phyloP scores from a whole-genome alignment of 2,888 invertebrate genomes.

The Neoascia interrupta region DNA sequence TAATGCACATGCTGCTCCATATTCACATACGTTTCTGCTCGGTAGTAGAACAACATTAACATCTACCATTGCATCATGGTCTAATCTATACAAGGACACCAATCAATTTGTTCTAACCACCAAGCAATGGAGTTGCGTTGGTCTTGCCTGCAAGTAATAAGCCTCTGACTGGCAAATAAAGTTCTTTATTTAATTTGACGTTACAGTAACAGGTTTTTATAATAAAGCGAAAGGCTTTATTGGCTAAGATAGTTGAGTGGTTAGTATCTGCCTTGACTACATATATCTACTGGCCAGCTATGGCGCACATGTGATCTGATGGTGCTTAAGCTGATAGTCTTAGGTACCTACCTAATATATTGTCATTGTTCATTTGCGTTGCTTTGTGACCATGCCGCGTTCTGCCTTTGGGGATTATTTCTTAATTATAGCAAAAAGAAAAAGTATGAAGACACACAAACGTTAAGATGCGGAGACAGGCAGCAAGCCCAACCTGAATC shows the following conservation, averaged over 20 bases:
- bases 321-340: not conserved
- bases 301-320: not conserved
- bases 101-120: too few relatives aligned
- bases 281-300: not conserved
- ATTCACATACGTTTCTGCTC: too few relatives aligned
- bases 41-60: too few relatives aligned
- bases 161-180: slow-evolving; percentile 56
- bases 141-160: too few relatives aligned
- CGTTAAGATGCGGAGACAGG: not conserved
- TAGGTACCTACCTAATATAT: slow-evolving; percentile 19
- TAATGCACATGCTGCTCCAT: too few relatives aligned
- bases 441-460: slow-evolving; percentile 30
- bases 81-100: too few relatives aligned
- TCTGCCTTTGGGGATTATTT: slow-evolving; percentile 52
- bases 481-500: slow-evolving; percentile 19
- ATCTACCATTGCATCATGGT: too few relatives aligned
- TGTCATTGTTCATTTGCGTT: slow-evolving; percentile 36
- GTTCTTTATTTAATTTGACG: slow-evolving; percentile 44
- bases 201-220: slow-evolving; percentile 21
- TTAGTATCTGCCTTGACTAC: not conserved
- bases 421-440: slow-evolving; percentile 61
- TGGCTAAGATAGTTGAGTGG: too few relatives aligned
- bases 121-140: too few relatives aligned
- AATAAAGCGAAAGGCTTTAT: not conserved
- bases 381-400: slow-evolving; percentile 42